A percentile compares a stretch with the other conserved stretches of the same genome.
Evolutionary conservation across 2,113 vertebrate genomes (phyloP).

Genomic region (Alaudala cheleensis): DNA sequence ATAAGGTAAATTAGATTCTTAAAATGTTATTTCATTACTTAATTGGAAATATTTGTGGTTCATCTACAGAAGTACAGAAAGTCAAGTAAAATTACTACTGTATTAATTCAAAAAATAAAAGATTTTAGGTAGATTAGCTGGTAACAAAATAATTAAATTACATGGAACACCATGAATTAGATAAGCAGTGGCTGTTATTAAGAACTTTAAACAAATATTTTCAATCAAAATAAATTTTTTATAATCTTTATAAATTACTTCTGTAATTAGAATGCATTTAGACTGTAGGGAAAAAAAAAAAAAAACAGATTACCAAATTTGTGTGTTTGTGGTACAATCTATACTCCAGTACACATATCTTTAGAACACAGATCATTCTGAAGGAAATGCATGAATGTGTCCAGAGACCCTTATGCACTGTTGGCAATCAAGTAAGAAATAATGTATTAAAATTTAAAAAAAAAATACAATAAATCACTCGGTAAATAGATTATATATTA

Average conservation of each 20-base stretch:
- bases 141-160: neutral
- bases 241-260: neutral
- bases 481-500: neutral
- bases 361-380: neutral
- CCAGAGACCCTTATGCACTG: accelerated
- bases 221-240: neutral
- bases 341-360: neutral
- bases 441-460: neutral
- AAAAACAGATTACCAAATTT: neutral
- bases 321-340: neutral
- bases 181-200: neutral
- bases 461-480: neutral
- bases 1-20: neutral
- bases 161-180: neutral
- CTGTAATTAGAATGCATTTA: neutral
- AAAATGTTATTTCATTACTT: neutral
- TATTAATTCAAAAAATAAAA: neutral
- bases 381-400: neutral
- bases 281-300: neutral
- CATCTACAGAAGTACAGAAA: neutral
- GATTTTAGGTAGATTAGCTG: neutral
- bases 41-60: neutral
- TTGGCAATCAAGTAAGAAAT: neutral
- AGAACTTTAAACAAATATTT: neutral
- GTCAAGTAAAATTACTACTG: neutral